Evolutionary conservation across 2,888 invertebrate species (phyloP).

Genomic region (Chironomus riparius): DNA sequence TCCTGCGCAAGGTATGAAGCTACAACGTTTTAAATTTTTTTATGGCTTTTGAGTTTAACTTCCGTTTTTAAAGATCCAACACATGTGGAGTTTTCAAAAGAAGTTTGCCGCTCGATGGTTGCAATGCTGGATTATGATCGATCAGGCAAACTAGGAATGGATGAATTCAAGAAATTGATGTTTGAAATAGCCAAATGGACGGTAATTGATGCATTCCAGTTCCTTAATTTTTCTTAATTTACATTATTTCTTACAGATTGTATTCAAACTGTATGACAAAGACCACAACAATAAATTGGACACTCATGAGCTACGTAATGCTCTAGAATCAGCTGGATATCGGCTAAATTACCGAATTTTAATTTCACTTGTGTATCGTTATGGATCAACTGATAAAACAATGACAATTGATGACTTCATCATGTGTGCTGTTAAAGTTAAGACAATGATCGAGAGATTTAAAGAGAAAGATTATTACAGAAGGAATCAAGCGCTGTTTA

Average conservation of each 20-base stretch:
- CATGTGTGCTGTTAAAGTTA: conserved; percentile 85
- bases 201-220: not conserved
- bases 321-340: conserved; percentile 83
- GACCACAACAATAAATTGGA: conserved; percentile 71
- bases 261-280: conserved; percentile 76
- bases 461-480: conserved; percentile 61
- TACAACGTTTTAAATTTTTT: too few species aligned
- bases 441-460: conserved; percentile 89
- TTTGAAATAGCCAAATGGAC: conserved; percentile 54
- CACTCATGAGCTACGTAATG: conserved; percentile 74
- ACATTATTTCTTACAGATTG: conserved; percentile 49
- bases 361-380: conserved; percentile 82
- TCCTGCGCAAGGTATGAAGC: too few species aligned
- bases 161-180: conserved; percentile 62
- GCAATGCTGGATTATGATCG: conserved; percentile 62
- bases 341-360: conserved; percentile 81
- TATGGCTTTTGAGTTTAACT: too few species aligned
- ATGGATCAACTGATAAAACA: conserved; percentile 72
- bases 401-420: conserved; percentile 92
- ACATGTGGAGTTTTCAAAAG: conserved; percentile 53
- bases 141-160: conserved; percentile 60
- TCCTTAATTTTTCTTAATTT: not conserved
- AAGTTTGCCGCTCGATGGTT: conserved; percentile 64
- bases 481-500: conserved; percentile 70
- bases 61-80: too few species aligned